Conservation (phyloP, 2,888 invertebrate species). For the Leptopilina syphax region DNA sequence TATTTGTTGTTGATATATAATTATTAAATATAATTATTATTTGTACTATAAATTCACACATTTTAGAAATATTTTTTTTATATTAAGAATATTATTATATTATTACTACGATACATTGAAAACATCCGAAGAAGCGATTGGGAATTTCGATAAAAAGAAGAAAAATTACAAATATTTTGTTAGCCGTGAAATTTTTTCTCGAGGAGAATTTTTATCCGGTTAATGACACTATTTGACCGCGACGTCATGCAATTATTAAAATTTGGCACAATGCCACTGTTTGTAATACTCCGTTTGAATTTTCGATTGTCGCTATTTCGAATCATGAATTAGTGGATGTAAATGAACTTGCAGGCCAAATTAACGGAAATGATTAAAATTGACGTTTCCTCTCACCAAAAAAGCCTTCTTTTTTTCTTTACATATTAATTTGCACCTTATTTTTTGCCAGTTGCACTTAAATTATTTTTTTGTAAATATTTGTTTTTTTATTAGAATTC, state of each 20-base stretch:
- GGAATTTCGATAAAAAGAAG: conserved; percentile 41
- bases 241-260: conserved; percentile 13
- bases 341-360: conserved; percentile 10
- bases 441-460: neutral
- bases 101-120: too few relatives aligned
- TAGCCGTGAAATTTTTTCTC: conserved; percentile 64
- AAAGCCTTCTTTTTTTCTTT: neutral
- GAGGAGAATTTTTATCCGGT: conserved; percentile 40
- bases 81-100: too few relatives aligned
- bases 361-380: conserved; percentile 13
- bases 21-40: too few relatives aligned
- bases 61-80: too few relatives aligned
- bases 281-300: conserved; percentile 11
- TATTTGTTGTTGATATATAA: too few relatives aligned
- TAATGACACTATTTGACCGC: conserved; percentile 18
- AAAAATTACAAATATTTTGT: too few relatives aligned
- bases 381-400: conserved; percentile 17
- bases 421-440: neutral
- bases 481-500: too few relatives aligned
- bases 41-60: too few relatives aligned
- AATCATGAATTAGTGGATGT: conserved; percentile 27
- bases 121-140: neutral
- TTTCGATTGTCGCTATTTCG: conserved; percentile 33
- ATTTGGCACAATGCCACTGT: conserved; percentile 26
- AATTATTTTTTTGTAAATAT: neutral